phyloP scores from a whole-genome alignment of 2,113 vertebrate species.

The Paradoxurus hermaphroditus region DNA sequence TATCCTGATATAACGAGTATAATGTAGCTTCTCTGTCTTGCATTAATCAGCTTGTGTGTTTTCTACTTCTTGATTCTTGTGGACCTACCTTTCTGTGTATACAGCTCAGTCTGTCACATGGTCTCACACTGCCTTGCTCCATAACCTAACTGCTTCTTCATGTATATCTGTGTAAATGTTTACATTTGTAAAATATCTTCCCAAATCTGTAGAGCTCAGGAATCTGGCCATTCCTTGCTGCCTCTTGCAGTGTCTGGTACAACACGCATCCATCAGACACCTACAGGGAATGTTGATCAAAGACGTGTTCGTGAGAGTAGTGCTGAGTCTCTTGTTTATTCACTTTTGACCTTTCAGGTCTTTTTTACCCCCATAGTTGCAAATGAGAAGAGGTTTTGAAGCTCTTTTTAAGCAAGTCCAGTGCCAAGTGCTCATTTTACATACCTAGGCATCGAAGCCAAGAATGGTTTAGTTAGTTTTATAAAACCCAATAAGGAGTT shows the following conservation, averaged over 20 bases:
- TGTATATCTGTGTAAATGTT: neutral
- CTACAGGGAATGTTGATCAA: neutral
- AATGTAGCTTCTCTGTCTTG: no score
- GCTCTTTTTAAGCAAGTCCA: neutral
- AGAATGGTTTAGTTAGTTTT: neutral
- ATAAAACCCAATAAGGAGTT: neutral
- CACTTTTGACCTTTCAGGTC: neutral
- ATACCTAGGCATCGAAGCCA: neutral
- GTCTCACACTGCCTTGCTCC: neutral
- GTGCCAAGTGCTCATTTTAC: neutral
- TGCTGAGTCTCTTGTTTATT: neutral
- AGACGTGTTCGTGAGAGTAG: neutral
- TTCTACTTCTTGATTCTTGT: neutral
- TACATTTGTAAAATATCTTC: neutral
- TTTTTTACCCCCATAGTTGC: neutral
- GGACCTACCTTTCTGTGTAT: neutral
- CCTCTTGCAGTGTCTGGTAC: neutral
- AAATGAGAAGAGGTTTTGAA: neutral
- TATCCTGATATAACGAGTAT: no score
- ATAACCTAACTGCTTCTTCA: neutral
- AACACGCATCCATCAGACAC: neutral
- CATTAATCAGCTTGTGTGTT: no score
- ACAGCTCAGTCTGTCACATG: neutral
- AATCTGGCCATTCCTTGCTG: neutral
- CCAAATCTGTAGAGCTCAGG: neutral